Evolutionary conservation across 30 jellyfish, hydroid and myxozoan genomes (phyloP).

Genomic region (Chironex yamaguchii): DNA sequence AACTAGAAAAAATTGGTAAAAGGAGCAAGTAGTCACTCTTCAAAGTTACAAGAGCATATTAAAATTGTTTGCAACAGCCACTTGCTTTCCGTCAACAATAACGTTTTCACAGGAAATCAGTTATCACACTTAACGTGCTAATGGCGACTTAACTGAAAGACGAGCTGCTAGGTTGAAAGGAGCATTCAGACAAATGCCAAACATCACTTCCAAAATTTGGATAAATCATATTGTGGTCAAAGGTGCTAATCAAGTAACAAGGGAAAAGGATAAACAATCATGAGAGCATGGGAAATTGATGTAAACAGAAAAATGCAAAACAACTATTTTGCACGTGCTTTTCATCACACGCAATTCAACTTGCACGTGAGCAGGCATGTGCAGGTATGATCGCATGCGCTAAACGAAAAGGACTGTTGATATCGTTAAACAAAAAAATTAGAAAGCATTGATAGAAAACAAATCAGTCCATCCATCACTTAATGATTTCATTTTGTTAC

Average conservation of each 20-base stretch:
- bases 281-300: constrained; percentile 7
- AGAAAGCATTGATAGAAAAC: no score
- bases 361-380: no score
- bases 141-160: constrained; percentile 38
- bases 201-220: constrained; percentile 39
- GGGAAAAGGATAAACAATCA: constrained; percentile 10
- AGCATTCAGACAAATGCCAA: constrained; percentile 36
- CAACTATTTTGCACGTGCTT: constrained; percentile 8
- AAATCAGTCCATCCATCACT: no score
- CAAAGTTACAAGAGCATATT: no score
- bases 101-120: constrained; percentile 29
- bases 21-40: no score
- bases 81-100: constrained; percentile 14
- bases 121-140: constrained; percentile 35
- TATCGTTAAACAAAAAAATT: no score
- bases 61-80: not conserved
- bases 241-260: constrained; percentile 30
- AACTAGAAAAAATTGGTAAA: not conserved
- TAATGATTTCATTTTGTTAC: no score
- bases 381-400: no score
- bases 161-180: constrained; percentile 43
- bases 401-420: no score
- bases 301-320: constrained; percentile 9
- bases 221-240: constrained; percentile 60
- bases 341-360: no score